A percentile compares a stretch with the other conserved stretches of the same genome.
Evolutionary conservation across 2,888 invertebrate genomes (phyloP).

Genomic region (Clivina fossor): DNA sequence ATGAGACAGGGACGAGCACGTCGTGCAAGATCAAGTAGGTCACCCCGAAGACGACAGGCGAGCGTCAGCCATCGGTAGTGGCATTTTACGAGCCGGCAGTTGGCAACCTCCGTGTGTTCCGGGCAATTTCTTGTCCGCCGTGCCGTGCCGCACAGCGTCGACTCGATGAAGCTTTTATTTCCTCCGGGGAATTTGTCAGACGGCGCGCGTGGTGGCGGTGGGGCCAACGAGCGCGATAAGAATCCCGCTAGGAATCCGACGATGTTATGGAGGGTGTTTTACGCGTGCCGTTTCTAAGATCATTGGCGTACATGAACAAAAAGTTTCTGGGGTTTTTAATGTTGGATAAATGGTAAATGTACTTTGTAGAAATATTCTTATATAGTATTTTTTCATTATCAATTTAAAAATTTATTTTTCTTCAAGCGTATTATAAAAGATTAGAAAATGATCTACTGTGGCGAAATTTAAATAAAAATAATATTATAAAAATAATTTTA

Average conservation of each 20-base stretch:
- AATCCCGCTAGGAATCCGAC: slow-evolving; percentile 29
- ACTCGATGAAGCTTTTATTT: slow-evolving; percentile 54
- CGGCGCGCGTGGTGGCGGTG: slow-evolving; percentile 4
- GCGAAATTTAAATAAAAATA: no score
- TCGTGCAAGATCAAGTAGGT: slow-evolving; percentile 46
- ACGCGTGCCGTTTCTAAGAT: no score
- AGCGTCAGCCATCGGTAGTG: no score
- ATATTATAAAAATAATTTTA: no score
- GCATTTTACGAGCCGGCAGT: slow-evolving; percentile 48
- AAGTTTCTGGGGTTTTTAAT: no score
- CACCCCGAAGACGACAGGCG: slow-evolving; percentile 47
- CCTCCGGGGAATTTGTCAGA: slow-evolving; percentile 49
- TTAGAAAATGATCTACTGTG: no score
- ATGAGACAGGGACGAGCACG: slow-evolving; percentile 49
- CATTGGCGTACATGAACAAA: no score
- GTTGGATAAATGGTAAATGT: no score
- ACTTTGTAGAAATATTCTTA: no score
- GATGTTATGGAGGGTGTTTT: slow-evolving; percentile 25
- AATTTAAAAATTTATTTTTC: no score
- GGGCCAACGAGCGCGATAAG: slow-evolving; percentile 15
- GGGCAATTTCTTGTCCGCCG: slow-evolving; percentile 49
- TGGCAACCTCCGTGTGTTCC: slow-evolving; percentile 49
- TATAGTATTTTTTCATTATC: no score
- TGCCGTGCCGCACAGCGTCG: slow-evolving; percentile 46
- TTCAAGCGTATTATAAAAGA: no score